Base-by-base conservation (phyloP, 2,888 invertebrate species). In the Zygothrica quintamaculata region DNA sequence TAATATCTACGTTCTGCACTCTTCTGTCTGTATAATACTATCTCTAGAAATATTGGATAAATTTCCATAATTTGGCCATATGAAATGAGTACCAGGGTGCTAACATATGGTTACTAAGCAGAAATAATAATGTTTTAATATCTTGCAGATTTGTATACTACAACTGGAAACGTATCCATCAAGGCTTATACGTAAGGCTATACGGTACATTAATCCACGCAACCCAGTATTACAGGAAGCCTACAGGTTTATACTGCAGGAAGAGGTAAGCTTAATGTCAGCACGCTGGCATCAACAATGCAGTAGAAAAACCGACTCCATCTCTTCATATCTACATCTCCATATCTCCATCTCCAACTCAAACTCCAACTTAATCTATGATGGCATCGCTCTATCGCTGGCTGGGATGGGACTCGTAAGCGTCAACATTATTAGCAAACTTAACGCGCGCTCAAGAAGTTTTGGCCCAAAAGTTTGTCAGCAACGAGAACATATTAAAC, bases 161-260 rank as follows among this genome's bases (percentile, higher is more conserved):
- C 88, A 88, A 53, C 76, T 90, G 52, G 90, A 89, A 52, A 74
- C 84, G 13, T 91, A 88, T 84, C 91, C 91, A n/a, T 90, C 91
- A 1, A 77, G 86, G 18, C 81, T 89, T 52, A 89, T 91, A 75
- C 89, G 89, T 60, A 88, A 85, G 82, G 85, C 90, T 60, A 77
- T 91, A 43, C 84, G 80, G 11, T 77, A 78, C 74, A 87, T 91
- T 68, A 77, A 89, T 78, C 56, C 70, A 7, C 87, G 76, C 13
- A 76, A 79, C 46, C 43, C 81, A 4, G 77, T 87, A 53, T 77
- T 91, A 1, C 71, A 68, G 53, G 87, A 88, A 46, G 90, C 90
- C 59, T 88, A 87, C 71, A 86, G 76, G 68, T 91, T 91, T 66
- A 88, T 91, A 56, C 62, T 78, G 4, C 74, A 84, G 40, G 91